A percentile compares a stretch with the other conserved stretches of the same genome.
Conservation (phyloP, 2,888 invertebrate species). For the Agrilus cyanescens region DNA sequence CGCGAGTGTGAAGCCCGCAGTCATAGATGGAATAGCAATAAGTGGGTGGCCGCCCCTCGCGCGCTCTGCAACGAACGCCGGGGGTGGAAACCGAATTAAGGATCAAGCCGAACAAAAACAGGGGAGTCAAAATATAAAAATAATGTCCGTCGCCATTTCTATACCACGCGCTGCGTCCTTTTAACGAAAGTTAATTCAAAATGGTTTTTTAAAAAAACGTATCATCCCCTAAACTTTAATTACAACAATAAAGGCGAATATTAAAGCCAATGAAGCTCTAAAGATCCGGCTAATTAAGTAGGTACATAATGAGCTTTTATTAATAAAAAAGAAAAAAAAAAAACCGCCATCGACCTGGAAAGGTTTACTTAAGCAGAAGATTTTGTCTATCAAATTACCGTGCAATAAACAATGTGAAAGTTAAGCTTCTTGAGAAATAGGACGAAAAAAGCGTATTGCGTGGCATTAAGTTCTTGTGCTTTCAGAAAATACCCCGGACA, state of each 20-base stretch:
- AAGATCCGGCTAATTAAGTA: not conserved
- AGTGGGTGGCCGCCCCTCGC: constrained; percentile 29
- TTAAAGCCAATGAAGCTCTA: not conserved
- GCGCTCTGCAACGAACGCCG: constrained; percentile 12
- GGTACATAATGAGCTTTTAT: not conserved
- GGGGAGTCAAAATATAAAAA: constrained; percentile 33
- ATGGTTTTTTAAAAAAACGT: too few species aligned
- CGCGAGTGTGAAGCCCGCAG: constrained; percentile 29
- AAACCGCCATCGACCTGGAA: not conserved
- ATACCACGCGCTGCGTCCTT: constrained; percentile 11
- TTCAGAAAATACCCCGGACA: constrained; percentile 4
- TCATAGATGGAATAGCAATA: constrained; percentile 35
- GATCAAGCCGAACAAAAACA: constrained; percentile 32
- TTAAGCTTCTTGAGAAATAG: constrained; percentile 3
- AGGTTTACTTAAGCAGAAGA: too few species aligned
- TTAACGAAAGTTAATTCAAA: not conserved
- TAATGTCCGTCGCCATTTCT: constrained; percentile 24
- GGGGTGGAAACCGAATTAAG: constrained; percentile 34
- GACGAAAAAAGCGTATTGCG: constrained; percentile 13
- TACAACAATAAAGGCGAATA: constrained; percentile 5
- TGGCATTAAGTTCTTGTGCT: constrained; percentile 14
- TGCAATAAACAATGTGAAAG: too few species aligned
- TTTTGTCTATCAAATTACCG: too few species aligned
- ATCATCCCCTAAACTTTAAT: too few species aligned
- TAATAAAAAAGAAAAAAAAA: not conserved